Conservation (phyloP, 2,797 vertebrate genomes). For the Agapornis canus region DNA sequence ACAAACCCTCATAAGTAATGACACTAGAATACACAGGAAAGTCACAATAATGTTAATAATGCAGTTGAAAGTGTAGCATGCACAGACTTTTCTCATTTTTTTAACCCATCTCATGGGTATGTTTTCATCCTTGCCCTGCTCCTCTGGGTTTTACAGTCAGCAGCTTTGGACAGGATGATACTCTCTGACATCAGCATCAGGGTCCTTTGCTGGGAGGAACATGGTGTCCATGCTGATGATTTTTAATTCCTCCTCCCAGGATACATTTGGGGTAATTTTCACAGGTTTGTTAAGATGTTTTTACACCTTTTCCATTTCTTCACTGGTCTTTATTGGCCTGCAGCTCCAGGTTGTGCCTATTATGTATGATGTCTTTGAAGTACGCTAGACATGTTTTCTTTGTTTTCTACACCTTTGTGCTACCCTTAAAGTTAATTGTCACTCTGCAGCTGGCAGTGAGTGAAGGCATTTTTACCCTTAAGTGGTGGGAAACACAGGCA, state of each 20-base stretch:
- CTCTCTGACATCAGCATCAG: rapidly evolving
- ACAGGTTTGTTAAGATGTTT: rapidly evolving
- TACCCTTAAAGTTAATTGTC: no score
- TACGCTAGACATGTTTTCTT: not conserved
- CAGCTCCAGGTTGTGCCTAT: not conserved
- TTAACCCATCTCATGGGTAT: not conserved
- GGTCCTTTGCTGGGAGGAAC: not conserved
- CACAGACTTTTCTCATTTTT: not conserved
- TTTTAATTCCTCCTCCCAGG: not conserved
- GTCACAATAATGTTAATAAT: not conserved
- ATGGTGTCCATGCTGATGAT: rapidly evolving
- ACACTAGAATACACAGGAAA: not conserved
- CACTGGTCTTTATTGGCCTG: not conserved
- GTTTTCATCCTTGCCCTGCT: not conserved
- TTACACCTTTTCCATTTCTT: not conserved
- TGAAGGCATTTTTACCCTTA: no score
- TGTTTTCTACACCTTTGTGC: not conserved
- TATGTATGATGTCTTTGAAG: not conserved
- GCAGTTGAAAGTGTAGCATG: not conserved
- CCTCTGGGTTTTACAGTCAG: not conserved
- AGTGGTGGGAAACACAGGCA: not conserved
- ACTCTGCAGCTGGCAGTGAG: not conserved
- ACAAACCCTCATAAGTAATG: not conserved
- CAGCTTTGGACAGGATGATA: not conserved
- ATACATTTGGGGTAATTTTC: not conserved